Base-by-base conservation (phyloP, 2,888 invertebrate genomes). In the Syrista parreyssii region DNA sequence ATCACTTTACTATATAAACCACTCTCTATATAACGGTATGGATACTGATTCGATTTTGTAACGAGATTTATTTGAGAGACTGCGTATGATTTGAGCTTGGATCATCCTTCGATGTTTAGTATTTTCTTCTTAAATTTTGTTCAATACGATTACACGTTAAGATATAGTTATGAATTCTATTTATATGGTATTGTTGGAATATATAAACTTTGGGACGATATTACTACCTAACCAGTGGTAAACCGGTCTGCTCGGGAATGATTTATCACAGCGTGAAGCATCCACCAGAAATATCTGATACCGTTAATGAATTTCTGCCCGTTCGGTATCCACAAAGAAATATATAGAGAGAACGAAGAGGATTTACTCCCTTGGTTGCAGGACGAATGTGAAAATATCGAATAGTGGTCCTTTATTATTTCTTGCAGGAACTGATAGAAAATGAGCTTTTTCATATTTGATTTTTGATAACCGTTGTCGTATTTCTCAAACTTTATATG, bases 261-360 rank as follows among this genome's bases (percentile, higher is more conserved):
- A 90, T 90, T 90, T 89, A 90, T 89, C 87, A 84, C 83, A 83
- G 86, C 86, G 89, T 87, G 89, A 89, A 89, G 84, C 89, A 89
- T 82, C 89, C 87, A 89, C 88, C 87, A 89, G 89, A 89, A 90
- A 89, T 89, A 90, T 89, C 90, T 86, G 90, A 90, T 89, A 90
- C 87, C 89, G 87, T 87, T 90, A 90, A 90, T 90, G 90, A 90
- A 89, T 86, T 71, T 83, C 81, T 76, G 30, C 31, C 75, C 74
- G 81, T 78, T 55, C 55, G 55, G 23, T 55, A 55, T 55, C 55
- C 55, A 2, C 55, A 23, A 55, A 2, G 23, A 55, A 55, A 55
- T 55, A 55, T 23, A 55, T 55, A 23, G 55, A 55, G 55, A 55
- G 55, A 55, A 55, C 23, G 55, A 55, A 55, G 9, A 55, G 23